Conservation (phyloP, 2,888 invertebrate species). For the Fragum whitleyi region DNA sequence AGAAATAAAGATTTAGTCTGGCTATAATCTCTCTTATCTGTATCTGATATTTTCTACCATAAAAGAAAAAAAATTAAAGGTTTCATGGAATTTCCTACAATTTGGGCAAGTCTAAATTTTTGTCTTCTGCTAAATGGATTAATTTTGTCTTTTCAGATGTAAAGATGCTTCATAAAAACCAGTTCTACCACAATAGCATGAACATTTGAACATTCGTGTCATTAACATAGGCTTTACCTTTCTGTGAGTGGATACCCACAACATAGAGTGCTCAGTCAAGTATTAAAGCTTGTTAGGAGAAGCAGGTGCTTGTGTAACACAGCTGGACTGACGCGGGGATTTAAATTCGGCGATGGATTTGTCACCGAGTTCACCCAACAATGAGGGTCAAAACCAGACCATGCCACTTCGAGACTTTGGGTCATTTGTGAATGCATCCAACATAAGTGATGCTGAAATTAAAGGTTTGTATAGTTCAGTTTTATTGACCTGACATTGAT, state of each 20-base stretch:
- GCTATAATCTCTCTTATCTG: no score
- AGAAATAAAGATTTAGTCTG: no score
- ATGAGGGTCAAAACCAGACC: constrained; percentile 26
- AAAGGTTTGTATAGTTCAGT: constrained; percentile 67
- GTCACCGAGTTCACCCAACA: not conserved
- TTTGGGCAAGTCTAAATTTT: no score
- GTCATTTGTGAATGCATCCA: constrained; percentile 71
- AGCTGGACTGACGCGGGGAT: not conserved
- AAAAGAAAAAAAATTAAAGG: no score
- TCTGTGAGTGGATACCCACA: not conserved
- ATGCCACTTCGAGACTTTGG: constrained; percentile 78
- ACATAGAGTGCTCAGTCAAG: not conserved
- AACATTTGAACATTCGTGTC: not conserved
- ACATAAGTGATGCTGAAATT: constrained; percentile 78
- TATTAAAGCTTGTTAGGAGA: not conserved
- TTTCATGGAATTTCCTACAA: no score
- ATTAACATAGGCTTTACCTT: not conserved
- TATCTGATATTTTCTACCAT: no score
- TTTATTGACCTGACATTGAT: no score
- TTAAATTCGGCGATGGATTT: constrained; percentile 22
- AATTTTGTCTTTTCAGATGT: not conserved
- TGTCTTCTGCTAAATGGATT: no score
- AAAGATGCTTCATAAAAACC: constrained; percentile 20
- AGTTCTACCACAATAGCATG: constrained; percentile 15
- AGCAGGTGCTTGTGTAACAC: not conserved